These are phyloP conservation scores for Agapornis roseicollis DNA, from an alignment of 2,113 vertebrate species.

Conservation along the genomic window DNA sequence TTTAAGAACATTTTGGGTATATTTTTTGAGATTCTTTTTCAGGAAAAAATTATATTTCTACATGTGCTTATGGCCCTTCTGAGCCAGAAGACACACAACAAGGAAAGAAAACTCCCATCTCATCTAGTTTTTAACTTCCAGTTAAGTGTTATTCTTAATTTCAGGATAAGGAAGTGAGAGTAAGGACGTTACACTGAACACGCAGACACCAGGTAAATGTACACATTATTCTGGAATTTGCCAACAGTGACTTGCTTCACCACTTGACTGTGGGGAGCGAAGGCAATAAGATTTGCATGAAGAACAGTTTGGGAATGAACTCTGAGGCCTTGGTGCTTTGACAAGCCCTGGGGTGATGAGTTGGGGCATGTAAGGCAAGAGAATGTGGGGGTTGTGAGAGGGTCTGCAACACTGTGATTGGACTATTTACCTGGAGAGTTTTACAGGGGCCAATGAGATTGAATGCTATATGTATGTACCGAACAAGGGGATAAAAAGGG, in stretches of 20 bases:
- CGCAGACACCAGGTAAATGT: background rate
- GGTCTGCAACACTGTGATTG: no score
- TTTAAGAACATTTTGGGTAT: background rate
- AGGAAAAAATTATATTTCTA: accelerated
- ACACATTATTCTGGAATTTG: background rate
- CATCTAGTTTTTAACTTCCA: background rate
- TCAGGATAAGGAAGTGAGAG: background rate
- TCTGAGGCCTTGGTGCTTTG: no score
- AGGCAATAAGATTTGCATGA: no score
- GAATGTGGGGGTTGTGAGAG: no score
- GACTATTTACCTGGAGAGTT: no score
- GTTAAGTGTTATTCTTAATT: background rate
- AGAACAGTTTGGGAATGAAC: no score
- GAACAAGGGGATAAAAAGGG: no score
- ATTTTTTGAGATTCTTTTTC: background rate
- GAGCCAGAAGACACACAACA: background rate
- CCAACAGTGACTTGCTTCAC: background rate
- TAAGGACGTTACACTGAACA: background rate
- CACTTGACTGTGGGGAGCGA: background rate
- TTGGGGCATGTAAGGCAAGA: no score
- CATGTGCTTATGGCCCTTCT: background rate
- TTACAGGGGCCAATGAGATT: no score
- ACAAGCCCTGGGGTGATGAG: no score
- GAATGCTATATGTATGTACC: no score
- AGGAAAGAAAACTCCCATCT: background rate